Evolutionary conservation across 2,888 invertebrate species (phyloP).

Genomic region (Zele albiditarsus): DNA sequence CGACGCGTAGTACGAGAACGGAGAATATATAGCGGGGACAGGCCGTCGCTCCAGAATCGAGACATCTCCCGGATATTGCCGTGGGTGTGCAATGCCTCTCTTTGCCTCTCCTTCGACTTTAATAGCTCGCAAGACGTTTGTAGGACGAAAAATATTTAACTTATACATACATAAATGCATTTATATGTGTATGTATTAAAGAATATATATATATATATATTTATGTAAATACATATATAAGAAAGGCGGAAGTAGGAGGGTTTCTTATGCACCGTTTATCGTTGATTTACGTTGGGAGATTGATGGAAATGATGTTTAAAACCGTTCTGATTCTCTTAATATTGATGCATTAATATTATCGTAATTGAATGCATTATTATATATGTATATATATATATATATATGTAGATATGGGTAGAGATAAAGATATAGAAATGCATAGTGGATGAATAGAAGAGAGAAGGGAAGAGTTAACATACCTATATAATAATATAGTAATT

Average conservation of each 20-base stretch:
- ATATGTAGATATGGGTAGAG: background rate
- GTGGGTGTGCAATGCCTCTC: slow-evolving; percentile 14
- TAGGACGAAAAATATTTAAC: slow-evolving; percentile 22
- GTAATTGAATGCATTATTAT: slow-evolving; percentile 31
- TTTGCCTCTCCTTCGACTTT: slow-evolving; percentile 13
- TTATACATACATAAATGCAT: slow-evolving; percentile 4
- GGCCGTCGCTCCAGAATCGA: slow-evolving; percentile 20
- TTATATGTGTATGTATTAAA: background rate
- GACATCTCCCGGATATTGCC: slow-evolving; percentile 22
- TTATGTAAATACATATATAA: no score
- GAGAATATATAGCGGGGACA: background rate
- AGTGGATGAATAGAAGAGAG: background rate
- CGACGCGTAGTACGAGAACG: background rate
- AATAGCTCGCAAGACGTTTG: slow-evolving; percentile 24
- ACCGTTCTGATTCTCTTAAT: slow-evolving; percentile 33
- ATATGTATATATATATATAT: background rate
- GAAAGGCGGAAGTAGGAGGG: slow-evolving; percentile 23
- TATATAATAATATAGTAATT: slow-evolving; percentile 34
- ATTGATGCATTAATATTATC: slow-evolving; percentile 37
- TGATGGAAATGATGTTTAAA: slow-evolving; percentile 24
- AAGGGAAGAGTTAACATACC: background rate
- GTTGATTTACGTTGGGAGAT: slow-evolving; percentile 15
- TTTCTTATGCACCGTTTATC: slow-evolving; percentile 14
- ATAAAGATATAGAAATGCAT: background rate
- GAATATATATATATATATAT: background rate